Evolutionary conservation across 2,113 vertebrate genomes (phyloP).

Genomic region (Malurus melanocephalus): DNA sequence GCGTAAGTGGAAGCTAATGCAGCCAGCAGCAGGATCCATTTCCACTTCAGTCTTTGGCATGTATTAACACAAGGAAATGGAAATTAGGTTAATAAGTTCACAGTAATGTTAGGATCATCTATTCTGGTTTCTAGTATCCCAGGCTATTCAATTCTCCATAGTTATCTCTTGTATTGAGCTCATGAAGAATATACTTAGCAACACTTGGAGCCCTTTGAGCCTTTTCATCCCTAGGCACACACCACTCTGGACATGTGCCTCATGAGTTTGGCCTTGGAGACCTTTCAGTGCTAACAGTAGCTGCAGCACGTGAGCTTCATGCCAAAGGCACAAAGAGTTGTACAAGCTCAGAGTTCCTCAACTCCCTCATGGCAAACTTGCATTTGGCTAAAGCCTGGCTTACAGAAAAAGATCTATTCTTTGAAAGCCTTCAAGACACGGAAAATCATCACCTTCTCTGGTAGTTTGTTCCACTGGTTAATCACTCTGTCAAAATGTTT

Average conservation of each 20-base stretch:
- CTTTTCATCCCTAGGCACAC: background rate
- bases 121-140: background rate
- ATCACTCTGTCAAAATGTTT: constrained; percentile 11
- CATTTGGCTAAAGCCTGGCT: background rate
- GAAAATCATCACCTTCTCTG: constrained; percentile 17
- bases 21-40: constrained; percentile 17
- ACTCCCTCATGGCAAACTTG: background rate
- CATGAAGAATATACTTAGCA: background rate
- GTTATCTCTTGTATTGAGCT: background rate
- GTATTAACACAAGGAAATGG: background rate
- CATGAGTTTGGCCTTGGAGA: background rate
- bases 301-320: background rate
- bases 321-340: background rate
- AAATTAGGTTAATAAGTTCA: background rate
- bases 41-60: background rate
- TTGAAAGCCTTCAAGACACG: background rate
- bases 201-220: background rate
- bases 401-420: constrained; percentile 1
- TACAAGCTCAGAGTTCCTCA: background rate
- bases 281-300: background rate
- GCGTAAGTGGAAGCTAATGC: background rate
- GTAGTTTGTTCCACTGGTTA: constrained; percentile 18
- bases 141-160: background rate
- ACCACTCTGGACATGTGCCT: background rate
- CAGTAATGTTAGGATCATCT: background rate